Evolutionary conservation across 2,797 vertebrate species (phyloP).

Genomic region (Jordanella pulchra): DNA sequence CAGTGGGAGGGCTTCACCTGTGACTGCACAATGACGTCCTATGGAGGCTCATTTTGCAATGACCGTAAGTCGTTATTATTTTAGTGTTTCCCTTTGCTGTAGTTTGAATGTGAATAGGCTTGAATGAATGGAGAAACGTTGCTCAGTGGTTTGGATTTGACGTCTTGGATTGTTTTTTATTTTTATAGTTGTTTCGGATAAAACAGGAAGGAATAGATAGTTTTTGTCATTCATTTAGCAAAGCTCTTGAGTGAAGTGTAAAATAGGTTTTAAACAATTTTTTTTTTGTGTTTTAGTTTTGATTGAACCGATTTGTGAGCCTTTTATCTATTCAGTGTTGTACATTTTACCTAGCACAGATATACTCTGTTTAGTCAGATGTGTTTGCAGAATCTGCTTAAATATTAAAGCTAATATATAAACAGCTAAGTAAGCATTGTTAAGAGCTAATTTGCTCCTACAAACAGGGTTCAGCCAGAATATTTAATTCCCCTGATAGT

Average conservation of each 20-base stretch:
- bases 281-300: too few species aligned
- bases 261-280: too few species aligned
- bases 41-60: conserved; percentile 90
- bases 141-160: not conserved
- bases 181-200: too few species aligned
- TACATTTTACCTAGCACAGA: too few species aligned
- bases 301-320: too few species aligned
- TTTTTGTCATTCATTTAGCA: too few species aligned
- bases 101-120: conserved; percentile 6
- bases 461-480: not conserved
- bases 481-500: not conserved
- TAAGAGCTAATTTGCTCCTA: not conserved
- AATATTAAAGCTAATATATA: not conserved
- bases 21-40: conserved; percentile 94
- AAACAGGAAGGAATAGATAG: too few species aligned
- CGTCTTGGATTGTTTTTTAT: not conserved
- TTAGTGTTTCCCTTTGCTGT: not conserved
- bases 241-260: too few species aligned
- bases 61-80: conserved; percentile 84
- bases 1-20: conserved; percentile 95
- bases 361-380: too few species aligned
- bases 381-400: not conserved
- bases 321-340: too few species aligned
- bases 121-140: conserved; percentile 11
- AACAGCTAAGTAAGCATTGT: conserved; percentile 5